Evolutionary conservation across 53 echinoderm and acorn worm genomes (phyloP), one percentile per base, ranked within the genome.

Genomic region (Paelopatides confundens): DNA sequence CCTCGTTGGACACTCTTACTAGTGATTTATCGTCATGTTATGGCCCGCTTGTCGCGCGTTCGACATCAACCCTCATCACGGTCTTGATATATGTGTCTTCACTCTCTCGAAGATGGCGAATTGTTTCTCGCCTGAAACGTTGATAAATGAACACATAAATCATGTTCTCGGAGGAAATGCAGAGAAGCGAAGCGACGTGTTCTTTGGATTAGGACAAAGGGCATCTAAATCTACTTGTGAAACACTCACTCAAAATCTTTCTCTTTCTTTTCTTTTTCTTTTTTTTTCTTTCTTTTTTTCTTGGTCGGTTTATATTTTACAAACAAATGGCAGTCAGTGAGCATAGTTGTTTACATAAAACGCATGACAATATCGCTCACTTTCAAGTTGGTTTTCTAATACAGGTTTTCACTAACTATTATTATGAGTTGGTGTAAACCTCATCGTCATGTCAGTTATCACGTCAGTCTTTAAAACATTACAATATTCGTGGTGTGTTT

Each of bases 111-210:
- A 74, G 74, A 74, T 74, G 39, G 74, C 40, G 40, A 40, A 74
- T 40, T 58, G 58, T 39, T 74, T 40, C 40, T 39, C 74, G 24
- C 74, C n/a, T 40, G 15, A 74, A 46, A 74, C 74, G 26, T 74
- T 74, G 74, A 74, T 74, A 43, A 74, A 74, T 74, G 74, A 74
- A 13, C 18, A 39, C 1, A 74, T 74, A 74, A 74, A 74, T 74
- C 74, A 74, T 27, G 40, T 13, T 46, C 46, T 35, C 74, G n/a
- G 27, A 39, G 27, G 38, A 74, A 74, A 39, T 74, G 46, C 40
- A 26, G 39, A 27, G 46, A 74, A 46, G 74, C 46, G 74, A 74
- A 74, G 47, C 46, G 74, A 37, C 74, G 28, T 46, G 29, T 74
- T 74, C 39, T 21, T 27, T 27, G 74, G 5, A 74, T 40, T 35